Evolutionary conservation across 2,888 invertebrate genomes (phyloP).

Genomic region (Brachyptera risi): DNA sequence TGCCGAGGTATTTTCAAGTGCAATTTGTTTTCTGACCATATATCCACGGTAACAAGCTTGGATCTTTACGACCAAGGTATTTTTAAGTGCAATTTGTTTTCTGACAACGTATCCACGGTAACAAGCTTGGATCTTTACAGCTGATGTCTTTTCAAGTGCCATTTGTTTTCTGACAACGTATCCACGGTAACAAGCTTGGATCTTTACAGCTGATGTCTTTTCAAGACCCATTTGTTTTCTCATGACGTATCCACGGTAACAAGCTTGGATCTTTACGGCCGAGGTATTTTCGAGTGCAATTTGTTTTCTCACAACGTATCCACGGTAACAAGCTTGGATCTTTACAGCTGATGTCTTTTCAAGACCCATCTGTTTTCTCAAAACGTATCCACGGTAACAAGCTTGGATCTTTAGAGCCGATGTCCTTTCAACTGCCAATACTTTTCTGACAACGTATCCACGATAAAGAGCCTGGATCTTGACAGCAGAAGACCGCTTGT

Average conservation of each 20-base stretch:
- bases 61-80: not conserved
- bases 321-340: not conserved
- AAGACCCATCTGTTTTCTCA: not conserved
- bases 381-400: not conserved
- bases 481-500: too few species aligned
- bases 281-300: not conserved
- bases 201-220: not conserved
- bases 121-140: not conserved
- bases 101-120: not conserved
- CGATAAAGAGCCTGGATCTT: not conserved
- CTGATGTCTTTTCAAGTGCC: too few species aligned
- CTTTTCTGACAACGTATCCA: not conserved
- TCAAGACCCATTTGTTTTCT: not conserved
- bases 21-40: not conserved
- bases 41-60: conserved; percentile 1
- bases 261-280: not conserved
- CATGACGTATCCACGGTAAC: not conserved
- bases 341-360: not conserved
- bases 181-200: too few species aligned
- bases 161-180: too few species aligned
- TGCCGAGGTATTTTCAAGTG: not conserved
- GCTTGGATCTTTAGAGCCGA: not conserved
- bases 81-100: not conserved
- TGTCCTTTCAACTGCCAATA: not conserved
- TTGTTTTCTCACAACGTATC: not conserved